Conservation (phyloP, 2,113 vertebrate species). For the Malurus elegans region DNA sequence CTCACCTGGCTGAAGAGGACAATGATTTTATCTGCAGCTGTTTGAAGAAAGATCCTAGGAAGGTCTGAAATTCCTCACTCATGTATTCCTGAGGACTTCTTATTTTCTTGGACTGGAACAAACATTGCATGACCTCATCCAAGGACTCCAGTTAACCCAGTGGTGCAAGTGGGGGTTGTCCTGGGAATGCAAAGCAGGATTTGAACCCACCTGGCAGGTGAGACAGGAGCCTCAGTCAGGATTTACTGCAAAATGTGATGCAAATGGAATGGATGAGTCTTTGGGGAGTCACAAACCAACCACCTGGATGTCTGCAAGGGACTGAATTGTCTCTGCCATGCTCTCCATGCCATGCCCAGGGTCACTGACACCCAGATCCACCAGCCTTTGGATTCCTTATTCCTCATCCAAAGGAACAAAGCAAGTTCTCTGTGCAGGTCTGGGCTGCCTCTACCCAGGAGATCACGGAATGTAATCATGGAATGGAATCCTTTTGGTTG, state of each 20-base stretch:
- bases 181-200: background rate
- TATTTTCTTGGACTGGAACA: background rate
- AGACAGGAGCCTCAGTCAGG: background rate
- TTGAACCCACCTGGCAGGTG: background rate
- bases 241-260: background rate
- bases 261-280: background rate
- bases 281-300: background rate
- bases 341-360: accelerated
- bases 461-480: accelerated
- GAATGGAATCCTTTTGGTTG: background rate
- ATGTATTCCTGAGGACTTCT: background rate
- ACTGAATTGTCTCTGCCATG: accelerated
- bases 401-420: background rate
- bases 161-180: background rate
- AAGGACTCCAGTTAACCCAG: background rate
- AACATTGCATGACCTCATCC: background rate
- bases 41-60: background rate
- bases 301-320: background rate
- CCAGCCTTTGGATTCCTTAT: background rate
- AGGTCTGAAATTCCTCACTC: background rate
- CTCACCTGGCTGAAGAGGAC: background rate
- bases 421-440: accelerated
- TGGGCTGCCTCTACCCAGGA: background rate
- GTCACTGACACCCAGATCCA: background rate
- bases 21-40: background rate